Evolutionary conservation across 2,797 vertebrate genomes (phyloP).

Genomic region (Argentina silus): DNA sequence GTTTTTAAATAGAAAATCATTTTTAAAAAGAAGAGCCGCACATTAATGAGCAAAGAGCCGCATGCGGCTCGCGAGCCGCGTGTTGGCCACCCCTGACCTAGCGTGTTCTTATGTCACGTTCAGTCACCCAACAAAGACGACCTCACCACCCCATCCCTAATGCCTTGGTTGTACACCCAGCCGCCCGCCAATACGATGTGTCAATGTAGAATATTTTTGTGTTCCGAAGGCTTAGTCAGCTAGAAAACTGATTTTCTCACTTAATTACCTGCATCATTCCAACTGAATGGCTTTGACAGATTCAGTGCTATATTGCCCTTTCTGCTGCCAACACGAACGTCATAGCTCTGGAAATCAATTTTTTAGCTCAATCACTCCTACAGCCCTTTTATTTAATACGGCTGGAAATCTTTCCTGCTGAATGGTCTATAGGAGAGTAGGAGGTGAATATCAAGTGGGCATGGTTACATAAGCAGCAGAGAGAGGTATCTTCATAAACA

Average conservation of each 20-base stretch:
- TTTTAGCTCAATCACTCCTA: neutral
- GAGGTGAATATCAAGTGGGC: neutral
- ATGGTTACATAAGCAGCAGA: neutral
- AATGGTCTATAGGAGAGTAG: neutral
- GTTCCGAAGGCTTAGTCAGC: conserved; percentile 17
- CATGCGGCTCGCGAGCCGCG: too few relatives aligned
- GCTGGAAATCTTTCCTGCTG: neutral
- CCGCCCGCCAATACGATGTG: conserved; percentile 19
- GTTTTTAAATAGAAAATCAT: too few relatives aligned
- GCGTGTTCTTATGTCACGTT: neutral
- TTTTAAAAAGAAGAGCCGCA: too few relatives aligned
- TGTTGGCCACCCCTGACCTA: too few relatives aligned
- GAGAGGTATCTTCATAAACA: neutral
- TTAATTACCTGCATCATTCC: conserved; percentile 41
- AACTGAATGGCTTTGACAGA: conserved; percentile 9
- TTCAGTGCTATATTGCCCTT: conserved; percentile 12
- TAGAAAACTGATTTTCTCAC: conserved; percentile 42
- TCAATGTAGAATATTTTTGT: conserved; percentile 32
- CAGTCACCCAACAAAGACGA: neutral
- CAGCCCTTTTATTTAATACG: neutral
- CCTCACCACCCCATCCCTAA: neutral
- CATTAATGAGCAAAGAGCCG: too few relatives aligned
- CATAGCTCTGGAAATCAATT: neutral
- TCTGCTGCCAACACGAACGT: neutral
- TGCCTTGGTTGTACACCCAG: neutral